Conservation (phyloP, 2,888 invertebrate genomes). For the Apamea sordens region DNA sequence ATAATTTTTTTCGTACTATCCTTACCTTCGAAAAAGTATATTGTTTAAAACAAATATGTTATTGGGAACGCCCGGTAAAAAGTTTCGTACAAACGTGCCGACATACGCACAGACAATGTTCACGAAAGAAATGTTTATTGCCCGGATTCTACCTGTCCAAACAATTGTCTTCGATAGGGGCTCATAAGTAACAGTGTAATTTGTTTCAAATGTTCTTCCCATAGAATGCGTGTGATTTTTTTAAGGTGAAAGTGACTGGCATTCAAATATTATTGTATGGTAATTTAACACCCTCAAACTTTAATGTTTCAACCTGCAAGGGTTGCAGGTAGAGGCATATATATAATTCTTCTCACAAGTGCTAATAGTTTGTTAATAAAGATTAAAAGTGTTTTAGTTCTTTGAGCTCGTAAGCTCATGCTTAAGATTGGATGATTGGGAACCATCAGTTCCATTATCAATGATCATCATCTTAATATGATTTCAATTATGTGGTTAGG, state of each 20-base stretch:
- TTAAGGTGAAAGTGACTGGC: slow-evolving; percentile 43
- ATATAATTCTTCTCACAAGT: background rate
- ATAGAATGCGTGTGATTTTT: slow-evolving; percentile 39
- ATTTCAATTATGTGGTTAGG: no score
- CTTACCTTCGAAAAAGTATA: slow-evolving; percentile 27
- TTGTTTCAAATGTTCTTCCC: slow-evolving; percentile 37
- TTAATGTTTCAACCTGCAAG: slow-evolving; percentile 11
- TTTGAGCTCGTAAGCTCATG: background rate
- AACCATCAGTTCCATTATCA: background rate
- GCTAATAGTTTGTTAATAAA: background rate
- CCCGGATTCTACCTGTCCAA: slow-evolving; percentile 57
- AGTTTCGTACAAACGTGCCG: slow-evolving; percentile 59
- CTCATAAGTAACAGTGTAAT: slow-evolving; percentile 35
- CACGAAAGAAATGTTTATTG: slow-evolving; percentile 57
- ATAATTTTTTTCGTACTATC: slow-evolving; percentile 46
- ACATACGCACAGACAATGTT: slow-evolving; percentile 45
- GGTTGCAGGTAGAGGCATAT: slow-evolving; percentile 28
- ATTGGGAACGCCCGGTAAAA: slow-evolving; percentile 39
- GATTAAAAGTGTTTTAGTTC: background rate
- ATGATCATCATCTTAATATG: no score
- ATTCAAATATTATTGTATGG: slow-evolving; percentile 34
- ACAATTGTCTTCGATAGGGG: slow-evolving; percentile 52
- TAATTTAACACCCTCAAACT: slow-evolving; percentile 19
- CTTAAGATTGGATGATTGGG: no score
- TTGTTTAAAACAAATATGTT: slow-evolving; percentile 60